Percentiles rank a stretch among this genome's conserved stretches.
Conservation (phyloP, 2,797 vertebrate species). For the Smutsia temminckii region DNA sequence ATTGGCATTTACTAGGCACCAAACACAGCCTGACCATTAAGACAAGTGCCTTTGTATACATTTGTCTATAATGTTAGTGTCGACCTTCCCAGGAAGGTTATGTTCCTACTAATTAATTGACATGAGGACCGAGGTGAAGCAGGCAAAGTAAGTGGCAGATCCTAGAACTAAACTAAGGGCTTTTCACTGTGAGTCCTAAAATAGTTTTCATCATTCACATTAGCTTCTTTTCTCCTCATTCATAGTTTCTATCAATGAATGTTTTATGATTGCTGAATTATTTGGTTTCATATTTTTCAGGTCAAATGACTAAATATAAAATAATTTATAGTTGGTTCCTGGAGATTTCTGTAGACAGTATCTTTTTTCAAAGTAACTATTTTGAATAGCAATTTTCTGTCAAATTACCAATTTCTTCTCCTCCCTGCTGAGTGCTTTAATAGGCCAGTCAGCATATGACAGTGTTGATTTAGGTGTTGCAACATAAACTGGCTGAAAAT, state of each 20-base stretch:
- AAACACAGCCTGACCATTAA: neutral
- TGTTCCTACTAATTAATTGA: neutral
- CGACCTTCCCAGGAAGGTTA: neutral
- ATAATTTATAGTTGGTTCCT: constrained; percentile 22
- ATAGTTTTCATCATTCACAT: neutral
- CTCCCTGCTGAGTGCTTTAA: neutral
- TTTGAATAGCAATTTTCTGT: constrained; percentile 47
- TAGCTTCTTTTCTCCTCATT: neutral
- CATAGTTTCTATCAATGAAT: neutral
- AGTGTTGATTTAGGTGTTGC: neutral
- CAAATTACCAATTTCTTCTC: neutral
- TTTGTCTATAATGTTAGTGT: neutral
- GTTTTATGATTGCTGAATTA: constrained; percentile 8
- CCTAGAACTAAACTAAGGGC: neutral
- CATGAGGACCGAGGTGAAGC: neutral
- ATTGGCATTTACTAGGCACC: neutral
- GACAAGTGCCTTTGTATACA: neutral
- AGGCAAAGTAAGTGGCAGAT: neutral
- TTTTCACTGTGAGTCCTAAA: neutral
- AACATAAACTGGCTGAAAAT: neutral
- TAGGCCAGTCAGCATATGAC: neutral
- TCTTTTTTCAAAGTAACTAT: neutral
- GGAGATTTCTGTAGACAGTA: neutral
- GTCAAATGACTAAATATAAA: constrained; percentile 55
- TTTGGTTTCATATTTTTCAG: constrained; percentile 30